phyloP scores from a whole-genome alignment of 2,888 invertebrate genomes.

The Hirtodrosophila cameraria region DNA sequence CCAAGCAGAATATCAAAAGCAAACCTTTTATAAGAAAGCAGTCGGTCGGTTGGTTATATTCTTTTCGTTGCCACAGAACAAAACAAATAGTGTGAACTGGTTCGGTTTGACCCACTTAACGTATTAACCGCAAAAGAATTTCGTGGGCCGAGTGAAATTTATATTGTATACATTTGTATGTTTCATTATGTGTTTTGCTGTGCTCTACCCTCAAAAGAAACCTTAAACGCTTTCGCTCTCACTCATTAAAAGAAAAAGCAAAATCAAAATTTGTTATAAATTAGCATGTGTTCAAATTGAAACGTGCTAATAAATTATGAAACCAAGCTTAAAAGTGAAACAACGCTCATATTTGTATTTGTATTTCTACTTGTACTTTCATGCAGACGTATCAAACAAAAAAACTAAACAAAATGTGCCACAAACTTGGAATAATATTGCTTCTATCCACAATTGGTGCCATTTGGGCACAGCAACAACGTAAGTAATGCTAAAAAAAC shows the following conservation, averaged over 20 bases:
- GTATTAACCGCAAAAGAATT: slow-evolving; percentile 45
- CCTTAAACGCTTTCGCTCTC: slow-evolving; percentile 66
- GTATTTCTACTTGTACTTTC: slow-evolving; percentile 82
- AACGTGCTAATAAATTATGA: slow-evolving; percentile 76
- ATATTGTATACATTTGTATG: slow-evolving; percentile 27
- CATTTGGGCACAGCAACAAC: slow-evolving; percentile 71
- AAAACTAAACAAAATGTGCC: too few relatives aligned
- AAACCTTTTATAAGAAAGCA: slow-evolving; percentile 39
- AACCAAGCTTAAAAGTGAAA: slow-evolving; percentile 64
- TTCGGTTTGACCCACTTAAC: slow-evolving; percentile 57
- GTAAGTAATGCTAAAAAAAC: slow-evolving; percentile 64
- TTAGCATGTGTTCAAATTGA: slow-evolving; percentile 51
- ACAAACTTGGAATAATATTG: slow-evolving; percentile 58
- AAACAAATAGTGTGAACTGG: slow-evolving; percentile 50
- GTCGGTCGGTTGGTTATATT: slow-evolving; percentile 36
- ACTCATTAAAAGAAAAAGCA: slow-evolving; percentile 37
- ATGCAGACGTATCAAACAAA: slow-evolving; percentile 46
- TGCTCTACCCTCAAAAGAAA: slow-evolving; percentile 22
- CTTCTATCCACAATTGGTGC: slow-evolving; percentile 58
- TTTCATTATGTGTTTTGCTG: slow-evolving; percentile 23
- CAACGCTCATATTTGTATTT: slow-evolving; percentile 38
- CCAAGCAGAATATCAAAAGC: slow-evolving; percentile 15
- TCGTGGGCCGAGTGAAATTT: slow-evolving; percentile 65
- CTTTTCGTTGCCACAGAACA: slow-evolving; percentile 38
- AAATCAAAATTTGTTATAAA: slow-evolving; percentile 34